A percentile compares a stretch with the other conserved stretches of the same genome.
Conservation (phyloP, 2,888 invertebrate species). For the Gibbula magus region DNA sequence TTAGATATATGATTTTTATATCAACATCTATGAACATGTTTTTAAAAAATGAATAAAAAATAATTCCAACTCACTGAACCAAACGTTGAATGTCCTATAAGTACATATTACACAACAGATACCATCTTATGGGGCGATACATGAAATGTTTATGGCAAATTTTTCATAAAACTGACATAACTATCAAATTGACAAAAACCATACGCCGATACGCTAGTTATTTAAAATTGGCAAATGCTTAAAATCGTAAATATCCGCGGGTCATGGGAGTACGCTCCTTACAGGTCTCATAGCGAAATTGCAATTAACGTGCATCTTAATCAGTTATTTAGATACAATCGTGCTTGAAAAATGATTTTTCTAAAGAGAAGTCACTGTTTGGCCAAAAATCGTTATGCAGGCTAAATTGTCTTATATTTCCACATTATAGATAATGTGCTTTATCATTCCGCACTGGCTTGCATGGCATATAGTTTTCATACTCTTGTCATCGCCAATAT, state of each 20-base stretch:
- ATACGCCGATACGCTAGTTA: too few relatives aligned
- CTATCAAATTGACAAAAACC: too few relatives aligned
- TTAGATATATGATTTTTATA: background rate
- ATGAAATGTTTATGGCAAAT: too few relatives aligned
- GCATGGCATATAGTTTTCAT: background rate
- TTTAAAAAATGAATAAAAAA: background rate
- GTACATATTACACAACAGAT: too few relatives aligned
- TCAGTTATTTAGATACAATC: background rate
- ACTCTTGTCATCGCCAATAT: slow-evolving; percentile 17
- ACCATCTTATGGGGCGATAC: too few relatives aligned
- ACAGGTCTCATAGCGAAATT: background rate
- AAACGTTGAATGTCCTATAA: too few relatives aligned
- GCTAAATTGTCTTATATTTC: slow-evolving; percentile 13
- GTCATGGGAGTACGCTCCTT: background rate
- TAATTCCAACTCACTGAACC: too few relatives aligned
- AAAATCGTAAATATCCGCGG: background rate
- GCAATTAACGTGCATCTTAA: slow-evolving; percentile 9
- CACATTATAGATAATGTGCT: background rate
- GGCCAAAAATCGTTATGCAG: background rate
- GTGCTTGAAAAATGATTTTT: background rate
- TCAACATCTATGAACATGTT: background rate
- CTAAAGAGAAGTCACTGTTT: background rate
- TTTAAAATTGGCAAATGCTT: background rate
- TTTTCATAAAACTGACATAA: too few relatives aligned
- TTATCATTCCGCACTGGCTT: slow-evolving; percentile 17